Evolutionary conservation across 2,888 invertebrate species (phyloP), one percentile per base, ranked within the genome.

Genomic region (Ochropleura plecta): DNA sequence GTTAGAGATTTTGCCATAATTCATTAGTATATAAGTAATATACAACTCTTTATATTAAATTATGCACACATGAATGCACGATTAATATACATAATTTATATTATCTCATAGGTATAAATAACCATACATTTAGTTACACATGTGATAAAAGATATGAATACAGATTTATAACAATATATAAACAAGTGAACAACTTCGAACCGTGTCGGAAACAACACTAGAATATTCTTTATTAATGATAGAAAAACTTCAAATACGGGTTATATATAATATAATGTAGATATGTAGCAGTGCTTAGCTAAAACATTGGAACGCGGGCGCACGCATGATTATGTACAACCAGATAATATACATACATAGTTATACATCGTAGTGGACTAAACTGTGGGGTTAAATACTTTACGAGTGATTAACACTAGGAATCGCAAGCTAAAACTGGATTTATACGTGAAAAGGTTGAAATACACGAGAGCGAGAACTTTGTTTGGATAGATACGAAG

Each of bases 121-220:
- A 95, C 94, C 95, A 94, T 95, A 95, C 92, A 94, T 79, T 77
- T 85, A 92, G 93, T 93, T 94, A 92, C 89, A 95, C 93, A 95
- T 93, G 92, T 93, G 94, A 93, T 95, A 94, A 94, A 94, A 95
- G 95, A 96, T 96, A 96, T 96, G 95, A 92, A 92, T 95, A 95
- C 92, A 94, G 93, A 92, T 93, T 93, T 90, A 93, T 95, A 96
- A 96, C 96, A 96, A 95, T 94, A 91, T 95, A 96, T 96, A 96
- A 96, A 96, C 95, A 95, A 94, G 96, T 95, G 95, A 96, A 96
- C 96, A 96, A 95, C 92, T 95, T 95, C 92, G 93, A 95, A 95
- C 94, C 85, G 95, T 95, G 95, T 95, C 91, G 92, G 93, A 93
- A 93, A 92, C 94, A 95, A 95, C 94, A 91, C 95, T 96, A 95